Evolutionary conservation across 2,797 vertebrate genomes (phyloP).

Genomic region (Myotis daubentonii): DNA sequence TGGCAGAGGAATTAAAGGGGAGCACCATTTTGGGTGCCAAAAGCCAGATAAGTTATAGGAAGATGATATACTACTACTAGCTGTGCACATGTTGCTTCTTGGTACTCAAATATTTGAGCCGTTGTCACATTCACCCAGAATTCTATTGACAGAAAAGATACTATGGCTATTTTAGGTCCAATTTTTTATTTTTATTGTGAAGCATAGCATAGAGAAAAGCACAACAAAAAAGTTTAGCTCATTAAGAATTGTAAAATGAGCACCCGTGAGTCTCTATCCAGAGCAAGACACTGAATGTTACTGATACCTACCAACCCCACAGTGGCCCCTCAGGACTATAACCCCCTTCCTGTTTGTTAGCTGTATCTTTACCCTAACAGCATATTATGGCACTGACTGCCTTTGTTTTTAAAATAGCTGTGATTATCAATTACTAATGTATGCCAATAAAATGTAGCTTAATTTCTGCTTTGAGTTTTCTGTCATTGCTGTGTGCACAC

Average conservation of each 20-base stretch:
- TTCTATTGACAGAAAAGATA: neutral
- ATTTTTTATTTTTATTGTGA: neutral
- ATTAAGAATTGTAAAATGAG: neutral
- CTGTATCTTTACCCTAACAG: neutral
- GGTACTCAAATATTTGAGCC: neutral
- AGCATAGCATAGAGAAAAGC: neutral
- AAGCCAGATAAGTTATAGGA: neutral
- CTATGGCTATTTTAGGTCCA: neutral
- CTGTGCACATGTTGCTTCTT: neutral
- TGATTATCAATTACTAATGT: neutral
- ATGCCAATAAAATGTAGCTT: neutral
- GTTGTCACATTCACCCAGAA: neutral
- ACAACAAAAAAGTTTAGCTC: neutral
- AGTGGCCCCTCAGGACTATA: neutral
- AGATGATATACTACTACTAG: neutral
- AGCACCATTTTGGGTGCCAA: neutral
- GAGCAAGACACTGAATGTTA: neutral
- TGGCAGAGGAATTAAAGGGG: neutral
- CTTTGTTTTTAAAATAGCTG: neutral
- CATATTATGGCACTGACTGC: too few species aligned
- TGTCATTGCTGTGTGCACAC: neutral
- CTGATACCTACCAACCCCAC: neutral
- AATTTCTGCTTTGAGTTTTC: neutral
- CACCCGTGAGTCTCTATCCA: neutral
- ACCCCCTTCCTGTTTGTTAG: neutral